phyloP scores from a whole-genome alignment of 1,140 invertebrate genomes.

The Drosophila prosaltans region DNA sequence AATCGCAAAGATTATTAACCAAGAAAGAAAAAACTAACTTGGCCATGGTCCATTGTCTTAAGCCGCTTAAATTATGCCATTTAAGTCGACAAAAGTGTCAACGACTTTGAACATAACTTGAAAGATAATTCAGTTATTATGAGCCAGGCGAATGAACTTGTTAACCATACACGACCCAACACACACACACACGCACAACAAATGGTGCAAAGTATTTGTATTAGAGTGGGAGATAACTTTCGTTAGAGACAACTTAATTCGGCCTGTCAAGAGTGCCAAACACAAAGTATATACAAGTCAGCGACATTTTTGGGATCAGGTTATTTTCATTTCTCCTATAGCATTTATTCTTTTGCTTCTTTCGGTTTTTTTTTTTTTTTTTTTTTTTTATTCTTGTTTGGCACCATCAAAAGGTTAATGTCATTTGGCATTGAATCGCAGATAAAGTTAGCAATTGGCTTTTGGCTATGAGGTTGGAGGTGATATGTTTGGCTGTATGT shows the following conservation, averaged over 20 bases:
- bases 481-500: background rate
- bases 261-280: slow-evolving; percentile 45
- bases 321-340: slow-evolving; percentile 4
- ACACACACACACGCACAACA: slow-evolving; percentile 29
- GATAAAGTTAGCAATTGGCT: slow-evolving; percentile 1
- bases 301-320: slow-evolving; percentile 36
- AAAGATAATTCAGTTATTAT: slow-evolving; percentile 72
- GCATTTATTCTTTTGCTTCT: too few species aligned
- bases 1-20: background rate
- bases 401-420: slow-evolving; percentile 29
- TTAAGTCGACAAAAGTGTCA: slow-evolving; percentile 49
- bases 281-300: slow-evolving; percentile 33
- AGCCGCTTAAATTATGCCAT: slow-evolving; percentile 64
- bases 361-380: background rate
- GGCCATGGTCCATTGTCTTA: slow-evolving; percentile 61
- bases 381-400: background rate
- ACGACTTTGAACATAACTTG: slow-evolving; percentile 66
- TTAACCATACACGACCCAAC: slow-evolving; percentile 48
- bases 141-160: slow-evolving; percentile 67
- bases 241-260: slow-evolving; percentile 61
- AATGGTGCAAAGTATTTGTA: background rate
- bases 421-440: slow-evolving; percentile 13
- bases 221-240: slow-evolving; percentile 34
- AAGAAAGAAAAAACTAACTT: background rate
- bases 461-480: background rate